Evolutionary conservation across 1,140 invertebrate genomes (phyloP), one percentile per base, ranked within the genome.

Genomic region (Lasaia peninsularis): DNA sequence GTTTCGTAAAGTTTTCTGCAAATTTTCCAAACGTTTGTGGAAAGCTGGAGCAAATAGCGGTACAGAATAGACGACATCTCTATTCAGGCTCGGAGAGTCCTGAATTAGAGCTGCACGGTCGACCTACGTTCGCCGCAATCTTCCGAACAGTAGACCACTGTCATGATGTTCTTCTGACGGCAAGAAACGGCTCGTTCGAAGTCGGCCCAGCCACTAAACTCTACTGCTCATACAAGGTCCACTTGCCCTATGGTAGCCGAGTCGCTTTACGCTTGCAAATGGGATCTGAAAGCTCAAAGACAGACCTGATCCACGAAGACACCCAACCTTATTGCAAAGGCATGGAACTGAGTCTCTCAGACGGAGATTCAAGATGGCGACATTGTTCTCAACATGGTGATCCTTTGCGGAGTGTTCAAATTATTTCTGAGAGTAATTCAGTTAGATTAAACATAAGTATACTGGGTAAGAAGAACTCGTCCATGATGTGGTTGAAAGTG

Each of bases 61-160:
- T 74, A n/a, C 74, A 74, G 9, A 90, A 92, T 57, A 88, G 92
- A 48, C 88, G 81, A 51, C 89, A 92, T 56, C 87, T 92, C 44
- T 92, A 92, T 69, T 82, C 86, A 16, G 78, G 87, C 0, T 69
- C 75, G 2, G 65, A 60, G 0, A 88, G 88, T 53, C 74, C 82
- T 14, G 80, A 62, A 72, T 63, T 93, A 56, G 86, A 90, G 61
- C 72, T 92, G 16, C 90, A 91, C 62, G 91, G 91, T 52, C 86
- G 86, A 71, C 92, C 92, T 32, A 88, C 91, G 68, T 93, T 93
- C 88, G 84, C 90, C 65, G 84, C 92, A 59, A 80, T 75, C 28
- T 93, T 92, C 80, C 90, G 89, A 63, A 75, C 91, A 54, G 92
- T 93, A 21, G 92, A 93, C 76, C 91, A 91, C 69, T 94, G 93